Conservation (phyloP, 1,140 invertebrate genomes). For the Leptinotarsa texana region DNA sequence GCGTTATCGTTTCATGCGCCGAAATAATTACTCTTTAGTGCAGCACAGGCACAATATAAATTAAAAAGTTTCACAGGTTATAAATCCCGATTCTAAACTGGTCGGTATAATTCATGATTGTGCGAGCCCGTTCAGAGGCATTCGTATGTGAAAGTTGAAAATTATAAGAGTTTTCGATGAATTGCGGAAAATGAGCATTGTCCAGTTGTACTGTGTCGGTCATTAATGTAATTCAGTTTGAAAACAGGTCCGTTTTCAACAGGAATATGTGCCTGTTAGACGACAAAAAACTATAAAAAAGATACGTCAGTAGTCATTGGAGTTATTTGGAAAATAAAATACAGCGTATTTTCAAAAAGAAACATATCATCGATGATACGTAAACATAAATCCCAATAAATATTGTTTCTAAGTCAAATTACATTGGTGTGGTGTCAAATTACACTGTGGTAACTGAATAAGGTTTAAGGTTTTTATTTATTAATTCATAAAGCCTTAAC, state of each 20-base stretch:
- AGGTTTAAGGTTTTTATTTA: no score
- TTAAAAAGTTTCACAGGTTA: slow-evolving; percentile 8
- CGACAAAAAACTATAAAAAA: no score
- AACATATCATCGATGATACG: no score
- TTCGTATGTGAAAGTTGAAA: slow-evolving; percentile 1
- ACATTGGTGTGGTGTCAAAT: no score
- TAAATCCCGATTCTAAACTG: slow-evolving; percentile 3
- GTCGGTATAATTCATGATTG: background rate
- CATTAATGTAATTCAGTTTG: background rate
- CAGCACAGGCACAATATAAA: slow-evolving; percentile 5
- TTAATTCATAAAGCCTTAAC: no score
- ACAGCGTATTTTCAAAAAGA: no score
- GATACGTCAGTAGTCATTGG: no score
- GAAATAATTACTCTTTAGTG: slow-evolving; percentile 6
- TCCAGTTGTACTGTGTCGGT: background rate
- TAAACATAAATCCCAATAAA: no score
- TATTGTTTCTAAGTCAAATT: no score
- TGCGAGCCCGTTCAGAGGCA: background rate
- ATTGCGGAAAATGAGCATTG: background rate
- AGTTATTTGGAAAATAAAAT: no score
- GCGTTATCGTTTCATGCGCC: slow-evolving; percentile 2
- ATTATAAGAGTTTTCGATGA: slow-evolving; percentile 6
- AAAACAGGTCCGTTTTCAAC: background rate
- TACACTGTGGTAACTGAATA: no score
- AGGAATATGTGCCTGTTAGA: no score